Base-by-base conservation (phyloP, 2,113 vertebrate genomes). In the Psilopsiagon aymara region DNA sequence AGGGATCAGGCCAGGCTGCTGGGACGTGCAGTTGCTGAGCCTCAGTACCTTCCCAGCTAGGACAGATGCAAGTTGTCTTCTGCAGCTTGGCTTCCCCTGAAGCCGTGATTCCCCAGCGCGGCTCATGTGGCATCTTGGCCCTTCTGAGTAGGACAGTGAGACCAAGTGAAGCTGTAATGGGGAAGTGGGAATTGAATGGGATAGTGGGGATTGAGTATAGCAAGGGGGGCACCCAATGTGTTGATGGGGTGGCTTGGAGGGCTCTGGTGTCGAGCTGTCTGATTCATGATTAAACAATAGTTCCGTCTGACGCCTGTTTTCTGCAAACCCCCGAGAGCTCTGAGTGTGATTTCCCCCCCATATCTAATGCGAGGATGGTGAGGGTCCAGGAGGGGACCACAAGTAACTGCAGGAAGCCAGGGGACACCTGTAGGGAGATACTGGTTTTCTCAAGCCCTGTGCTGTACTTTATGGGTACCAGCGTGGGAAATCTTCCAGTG, bases 11-110 rank as follows among this genome's bases (percentile, higher is more conserved):
- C 31, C 53, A 73, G 88, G 37, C 57, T 89, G 31, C 70, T 11
- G 46, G n/a, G 29, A 83, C 4, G 0, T 71, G 90, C 19, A 6
- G 41, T 88, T 92, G 52, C 73, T 53, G 67, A 88, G 37, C 29
- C 75, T 41, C 44, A 85, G 20, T 33, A 31, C 29, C 47, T 67
- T 51, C 23, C 5, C 47, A 88, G 35, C 64, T 49, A 73, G 77
- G 62, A 86, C 77, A 88, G 76, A 71, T 92, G 70, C 77, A 88
- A 70, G 20, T 69, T 87, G 49, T 86, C 70, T 94, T 82, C 57
- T 79, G 66, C 73, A 94, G 18, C 68, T 83, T 78, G 43, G 31
- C 49, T 92, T 2, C 24, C 13, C 13, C 62, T 69, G 44, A 91
- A 92, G 51, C 62, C 0, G 0, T 52, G 33, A 18, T 78, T 87